A percentile compares a stretch with the other conserved stretches of the same genome.
These are phyloP conservation scores for Peromyscus maniculatus DNA, from an alignment of 2,113 vertebrate species.

Conservation along the genomic window DNA sequence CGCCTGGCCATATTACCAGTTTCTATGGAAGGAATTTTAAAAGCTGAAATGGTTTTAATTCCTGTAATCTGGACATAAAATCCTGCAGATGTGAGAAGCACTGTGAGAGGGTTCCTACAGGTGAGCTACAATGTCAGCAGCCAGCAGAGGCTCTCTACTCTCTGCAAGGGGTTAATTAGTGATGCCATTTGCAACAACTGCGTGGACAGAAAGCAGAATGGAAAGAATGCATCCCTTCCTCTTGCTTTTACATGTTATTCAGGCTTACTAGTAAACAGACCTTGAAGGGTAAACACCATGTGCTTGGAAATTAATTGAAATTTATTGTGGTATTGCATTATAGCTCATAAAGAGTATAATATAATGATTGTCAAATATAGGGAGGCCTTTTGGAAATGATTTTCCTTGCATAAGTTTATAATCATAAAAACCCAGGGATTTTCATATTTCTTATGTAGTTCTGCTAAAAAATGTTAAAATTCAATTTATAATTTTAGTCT, in stretches of 20 bases:
- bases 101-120: conserved; percentile 53
- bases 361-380: neutral
- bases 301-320: conserved; percentile 43
- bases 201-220: neutral
- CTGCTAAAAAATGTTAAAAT: conserved; percentile 32
- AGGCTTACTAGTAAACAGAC: conserved; percentile 26
- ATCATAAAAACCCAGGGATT: neutral
- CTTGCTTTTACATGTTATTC: conserved; percentile 31
- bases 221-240: neutral
- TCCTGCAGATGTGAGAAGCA: neutral
- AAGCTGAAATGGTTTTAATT: conserved; percentile 57
- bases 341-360: neutral
- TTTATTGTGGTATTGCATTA: neutral
- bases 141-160: conserved; percentile 17
- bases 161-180: conserved; percentile 56
- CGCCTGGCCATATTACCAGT: neutral
- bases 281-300: neutral
- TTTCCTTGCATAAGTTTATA: conserved; percentile 11
- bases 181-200: conserved; percentile 57
- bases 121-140: conserved; percentile 48
- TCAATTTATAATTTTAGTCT: conserved; percentile 39
- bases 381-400: conserved; percentile 12
- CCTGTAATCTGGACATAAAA: conserved; percentile 46
- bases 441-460: conserved; percentile 16
- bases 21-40: conserved; percentile 30